These are phyloP conservation scores for Psylliodes chrysocephalus DNA, from an alignment of 2,888 invertebrate genomes.

Conservation along the genomic window DNA sequence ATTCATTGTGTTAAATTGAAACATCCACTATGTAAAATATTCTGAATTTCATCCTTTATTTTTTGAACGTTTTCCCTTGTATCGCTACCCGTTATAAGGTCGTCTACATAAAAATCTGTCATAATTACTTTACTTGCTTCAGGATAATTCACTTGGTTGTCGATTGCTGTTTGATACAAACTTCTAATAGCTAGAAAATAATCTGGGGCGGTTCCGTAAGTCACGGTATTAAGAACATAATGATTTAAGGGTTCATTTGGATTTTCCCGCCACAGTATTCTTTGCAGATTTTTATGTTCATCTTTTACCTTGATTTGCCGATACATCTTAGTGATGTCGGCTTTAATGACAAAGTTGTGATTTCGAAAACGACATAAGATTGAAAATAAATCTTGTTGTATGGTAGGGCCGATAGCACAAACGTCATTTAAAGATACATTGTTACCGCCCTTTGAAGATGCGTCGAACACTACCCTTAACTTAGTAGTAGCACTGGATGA, in stretches of 20 bases:
- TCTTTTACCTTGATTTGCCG: not conserved
- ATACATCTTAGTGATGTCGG: not conserved
- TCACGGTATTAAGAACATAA: not conserved
- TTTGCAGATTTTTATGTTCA: not conserved
- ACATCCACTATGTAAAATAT: not conserved
- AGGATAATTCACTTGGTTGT: not conserved
- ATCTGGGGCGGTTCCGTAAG: not conserved
- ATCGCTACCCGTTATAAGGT: not conserved
- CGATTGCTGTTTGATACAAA: not conserved
- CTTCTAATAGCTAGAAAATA: not conserved
- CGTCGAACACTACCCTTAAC: no score
- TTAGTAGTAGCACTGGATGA: no score
- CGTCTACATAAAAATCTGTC: not conserved
- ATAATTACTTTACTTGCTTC: not conserved
- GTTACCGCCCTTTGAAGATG: no score
- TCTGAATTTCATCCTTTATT: not conserved
- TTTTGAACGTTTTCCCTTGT: not conserved
- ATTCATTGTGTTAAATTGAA: not conserved
- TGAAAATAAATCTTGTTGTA: not conserved
- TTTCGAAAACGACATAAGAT: not conserved
- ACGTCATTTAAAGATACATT: no score
- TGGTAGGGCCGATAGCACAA: not conserved
- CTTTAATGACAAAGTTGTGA: not conserved
- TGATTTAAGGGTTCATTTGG: not conserved
- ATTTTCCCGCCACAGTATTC: not conserved